Evolutionary conservation across 2,113 vertebrate species (phyloP).

Genomic region (Microcebus jonahi): DNA sequence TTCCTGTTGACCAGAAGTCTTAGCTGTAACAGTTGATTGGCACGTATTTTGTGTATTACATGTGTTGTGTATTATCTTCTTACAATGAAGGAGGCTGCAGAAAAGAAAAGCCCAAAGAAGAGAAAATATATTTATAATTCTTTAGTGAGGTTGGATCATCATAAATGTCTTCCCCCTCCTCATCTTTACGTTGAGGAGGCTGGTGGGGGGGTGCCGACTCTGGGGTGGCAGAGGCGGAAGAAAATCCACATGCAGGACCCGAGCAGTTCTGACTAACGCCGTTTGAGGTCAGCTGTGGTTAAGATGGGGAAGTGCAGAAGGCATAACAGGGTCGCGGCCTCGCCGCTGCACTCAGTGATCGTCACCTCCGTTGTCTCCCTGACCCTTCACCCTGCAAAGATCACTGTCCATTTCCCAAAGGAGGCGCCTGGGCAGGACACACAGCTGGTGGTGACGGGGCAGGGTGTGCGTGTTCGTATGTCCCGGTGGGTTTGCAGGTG

Average conservation of each 20-base stretch:
- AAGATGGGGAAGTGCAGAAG: rapidly evolving
- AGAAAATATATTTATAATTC: not conserved
- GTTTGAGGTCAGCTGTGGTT: not conserved
- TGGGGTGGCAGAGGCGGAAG: not conserved
- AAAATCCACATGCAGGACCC: not conserved
- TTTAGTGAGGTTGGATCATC: not conserved
- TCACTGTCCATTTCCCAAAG: not conserved
- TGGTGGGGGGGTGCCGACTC: not conserved
- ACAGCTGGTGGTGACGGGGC: not conserved
- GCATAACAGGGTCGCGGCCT: rapidly evolving
- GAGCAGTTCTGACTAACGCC: no score
- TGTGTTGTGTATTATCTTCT: not conserved
- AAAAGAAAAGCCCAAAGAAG: not conserved
- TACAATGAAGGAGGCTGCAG: not conserved
- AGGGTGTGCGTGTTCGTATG: rapidly evolving
- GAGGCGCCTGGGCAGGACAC: not conserved
- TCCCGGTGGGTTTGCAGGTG: rapidly evolving
- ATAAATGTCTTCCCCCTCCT: not conserved
- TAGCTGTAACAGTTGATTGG: no score
- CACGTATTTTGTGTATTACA: not conserved
- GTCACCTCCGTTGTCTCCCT: not conserved
- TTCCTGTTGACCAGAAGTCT: not conserved
- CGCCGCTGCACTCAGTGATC: not conserved
- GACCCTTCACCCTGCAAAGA: not conserved
- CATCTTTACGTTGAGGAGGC: not conserved